Evolutionary conservation across 2,888 invertebrate species (phyloP), one percentile per base, ranked within the genome.

Genomic region (Lordiphosa andalusiaca): DNA sequence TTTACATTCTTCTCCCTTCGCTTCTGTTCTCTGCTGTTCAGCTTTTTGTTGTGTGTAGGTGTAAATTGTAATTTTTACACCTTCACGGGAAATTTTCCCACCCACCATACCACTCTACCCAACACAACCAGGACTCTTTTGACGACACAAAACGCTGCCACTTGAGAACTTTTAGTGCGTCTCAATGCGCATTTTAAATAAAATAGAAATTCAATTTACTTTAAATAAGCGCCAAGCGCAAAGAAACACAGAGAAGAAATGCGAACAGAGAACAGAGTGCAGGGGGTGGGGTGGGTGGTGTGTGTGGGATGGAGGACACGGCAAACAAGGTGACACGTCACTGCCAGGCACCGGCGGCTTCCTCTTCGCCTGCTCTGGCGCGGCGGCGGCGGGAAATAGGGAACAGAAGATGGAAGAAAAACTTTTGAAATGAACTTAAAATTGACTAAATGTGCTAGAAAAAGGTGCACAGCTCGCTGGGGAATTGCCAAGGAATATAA

Each of bases 101-200:
- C 7, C 41, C 35, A 4, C 13, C 19, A n/a, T n/a, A n/a, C 16
- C 16, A 16, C 12, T 3, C 19, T 3, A 19, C n/a, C 3, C 25
- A 0, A 38, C 3, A 5, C 0, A 30, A 25, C 1, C 1, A 6
- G 16, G 13, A 35, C 7, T 21, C 19, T 37, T 35, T 33, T 48
- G 36, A 25, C 58, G 41, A 23, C 40, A 73, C 54, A 73, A 64
- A 73, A 60, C 58, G 72, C 42, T 59, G 76, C 58, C 83, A 76
- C 76, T 78, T 84, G 82, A 69, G 69, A 82, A 78, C 83, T 78
- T 78, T 84, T 78, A 78, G 84, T 82, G 82, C 84, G 82, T 82
- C 83, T 78, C 78, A 78, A 84, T 78, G 83, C 83, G 85, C 78
- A 84, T 81, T 83, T 80, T 71, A 83, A 85, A 80, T 80, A 85